phyloP scores from a whole-genome alignment of 2,113 vertebrate species.

The Patagioenas fasciata region DNA sequence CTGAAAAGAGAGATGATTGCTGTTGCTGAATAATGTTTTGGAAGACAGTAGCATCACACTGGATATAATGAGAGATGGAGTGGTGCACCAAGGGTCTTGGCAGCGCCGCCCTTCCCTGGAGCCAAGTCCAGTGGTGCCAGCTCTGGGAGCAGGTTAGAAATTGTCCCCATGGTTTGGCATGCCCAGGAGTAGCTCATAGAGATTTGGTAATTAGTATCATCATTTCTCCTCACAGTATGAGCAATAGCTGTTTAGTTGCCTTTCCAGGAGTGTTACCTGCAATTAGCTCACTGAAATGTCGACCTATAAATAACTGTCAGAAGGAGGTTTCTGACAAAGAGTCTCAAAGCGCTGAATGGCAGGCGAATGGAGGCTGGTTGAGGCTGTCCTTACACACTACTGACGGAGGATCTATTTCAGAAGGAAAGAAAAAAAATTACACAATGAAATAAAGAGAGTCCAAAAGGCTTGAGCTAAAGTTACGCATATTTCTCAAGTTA shows the following conservation, averaged over 20 bases:
- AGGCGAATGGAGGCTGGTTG: not conserved
- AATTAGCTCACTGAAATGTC: not conserved
- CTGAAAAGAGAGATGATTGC: not conserved
- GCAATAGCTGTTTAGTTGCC: not conserved
- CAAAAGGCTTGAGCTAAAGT: not conserved
- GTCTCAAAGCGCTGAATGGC: not conserved
- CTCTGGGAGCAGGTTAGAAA: not conserved
- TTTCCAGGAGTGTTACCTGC: not conserved
- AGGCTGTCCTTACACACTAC: not conserved
- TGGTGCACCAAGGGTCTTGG: not conserved
- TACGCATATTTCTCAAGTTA: not conserved
- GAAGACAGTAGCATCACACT: not conserved
- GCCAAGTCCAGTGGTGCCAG: accelerated
- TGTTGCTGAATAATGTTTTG: not conserved
- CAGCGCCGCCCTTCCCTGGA: not conserved
- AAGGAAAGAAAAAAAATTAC: not conserved
- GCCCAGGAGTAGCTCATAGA: not conserved
- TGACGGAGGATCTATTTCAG: not conserved
- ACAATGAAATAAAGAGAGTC: not conserved
- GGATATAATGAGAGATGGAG: not conserved
- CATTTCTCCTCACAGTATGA: not conserved
- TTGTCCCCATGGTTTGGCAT: not conserved
- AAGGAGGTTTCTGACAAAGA: not conserved
- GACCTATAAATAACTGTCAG: not conserved
- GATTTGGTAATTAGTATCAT: not conserved